phyloP scores from a whole-genome alignment of 1,140 invertebrate genomes.

The Aplysia californica region DNA sequence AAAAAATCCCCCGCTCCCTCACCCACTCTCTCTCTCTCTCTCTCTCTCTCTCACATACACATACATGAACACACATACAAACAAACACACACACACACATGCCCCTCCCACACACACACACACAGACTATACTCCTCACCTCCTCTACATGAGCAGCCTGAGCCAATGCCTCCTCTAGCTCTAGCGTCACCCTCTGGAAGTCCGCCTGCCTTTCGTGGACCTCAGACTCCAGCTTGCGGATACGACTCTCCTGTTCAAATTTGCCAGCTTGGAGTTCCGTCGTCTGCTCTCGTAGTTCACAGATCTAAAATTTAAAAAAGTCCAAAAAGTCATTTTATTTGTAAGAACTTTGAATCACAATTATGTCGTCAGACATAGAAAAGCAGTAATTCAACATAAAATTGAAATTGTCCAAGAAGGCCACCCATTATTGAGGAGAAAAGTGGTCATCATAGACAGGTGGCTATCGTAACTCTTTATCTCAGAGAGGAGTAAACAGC shows the following conservation, averaged over 20 bases:
- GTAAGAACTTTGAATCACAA: background rate
- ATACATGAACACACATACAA: too few relatives aligned
- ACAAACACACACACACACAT: too few relatives aligned
- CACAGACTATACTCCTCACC: background rate
- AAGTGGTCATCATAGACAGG: too few relatives aligned
- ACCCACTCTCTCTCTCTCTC: too few relatives aligned
- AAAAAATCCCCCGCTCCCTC: too few relatives aligned
- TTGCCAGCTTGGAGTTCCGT: constrained; percentile 56
- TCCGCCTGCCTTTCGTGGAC: constrained; percentile 19
- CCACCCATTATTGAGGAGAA: too few relatives aligned
- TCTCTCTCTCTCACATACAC: too few relatives aligned
- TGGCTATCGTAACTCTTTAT: too few relatives aligned
- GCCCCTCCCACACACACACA: background rate
- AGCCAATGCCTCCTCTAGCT: constrained; percentile 44
- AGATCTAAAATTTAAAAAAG: constrained; percentile 40
- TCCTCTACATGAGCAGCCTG: background rate
- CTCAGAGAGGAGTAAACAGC: too few relatives aligned
- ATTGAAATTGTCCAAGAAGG: too few relatives aligned
- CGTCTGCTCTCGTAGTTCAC: constrained; percentile 62
- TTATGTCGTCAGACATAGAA: too few relatives aligned
- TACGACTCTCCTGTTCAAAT: constrained; percentile 56
- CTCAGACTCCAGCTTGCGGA: constrained; percentile 57
- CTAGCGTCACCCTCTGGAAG: constrained; percentile 56
- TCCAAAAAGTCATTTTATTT: background rate
- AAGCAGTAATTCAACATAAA: too few relatives aligned